These are phyloP conservation scores for Hymenopus coronatus DNA, from an alignment of 2,888 invertebrate species.

Conservation along the genomic window DNA sequence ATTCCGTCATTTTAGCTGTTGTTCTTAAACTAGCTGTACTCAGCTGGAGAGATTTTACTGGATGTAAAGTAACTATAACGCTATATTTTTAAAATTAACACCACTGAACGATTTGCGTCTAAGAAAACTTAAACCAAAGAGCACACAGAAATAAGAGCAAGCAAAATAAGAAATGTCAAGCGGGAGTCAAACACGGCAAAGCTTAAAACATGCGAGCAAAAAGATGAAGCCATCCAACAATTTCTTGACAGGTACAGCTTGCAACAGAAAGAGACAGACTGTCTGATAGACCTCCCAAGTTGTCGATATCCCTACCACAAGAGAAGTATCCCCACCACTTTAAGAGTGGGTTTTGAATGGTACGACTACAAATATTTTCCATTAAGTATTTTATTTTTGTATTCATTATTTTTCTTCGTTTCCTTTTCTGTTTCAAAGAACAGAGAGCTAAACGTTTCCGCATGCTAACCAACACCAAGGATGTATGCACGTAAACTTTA, in stretches of 20 bases:
- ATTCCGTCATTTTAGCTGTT: too few species aligned
- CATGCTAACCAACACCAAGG: neutral
- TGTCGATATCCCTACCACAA: neutral
- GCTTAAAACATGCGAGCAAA: constrained; percentile 15
- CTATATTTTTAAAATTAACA: too few species aligned
- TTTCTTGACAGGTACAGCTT: constrained; percentile 23
- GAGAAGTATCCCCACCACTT: neutral
- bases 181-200: neutral
- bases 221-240: constrained; percentile 23
- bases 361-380: neutral
- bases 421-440: neutral
- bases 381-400: neutral
- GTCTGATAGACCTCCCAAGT: constrained; percentile 18
- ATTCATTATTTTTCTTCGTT: neutral
- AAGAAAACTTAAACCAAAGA: neutral
- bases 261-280: neutral
- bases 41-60: too few species aligned
- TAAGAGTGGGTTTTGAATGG: neutral
- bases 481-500: neutral
- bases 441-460: neutral
- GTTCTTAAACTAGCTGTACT: too few species aligned
- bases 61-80: too few species aligned
- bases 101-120: too few species aligned
- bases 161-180: neutral
- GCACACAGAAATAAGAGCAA: neutral